phyloP scores from a whole-genome alignment of 2,888 invertebrate genomes.

The Nysson spinosus region DNA sequence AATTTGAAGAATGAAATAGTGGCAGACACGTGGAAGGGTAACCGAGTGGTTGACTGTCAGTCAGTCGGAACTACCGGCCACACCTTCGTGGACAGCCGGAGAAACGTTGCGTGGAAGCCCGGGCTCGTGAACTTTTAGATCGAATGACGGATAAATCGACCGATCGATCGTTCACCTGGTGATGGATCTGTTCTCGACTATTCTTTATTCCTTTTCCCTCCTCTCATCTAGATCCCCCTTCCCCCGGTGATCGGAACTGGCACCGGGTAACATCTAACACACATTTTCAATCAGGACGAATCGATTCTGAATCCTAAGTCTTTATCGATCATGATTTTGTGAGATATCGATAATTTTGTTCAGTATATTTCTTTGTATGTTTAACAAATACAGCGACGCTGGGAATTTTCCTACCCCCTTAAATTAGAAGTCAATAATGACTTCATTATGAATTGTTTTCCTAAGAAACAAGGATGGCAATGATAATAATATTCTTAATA shows the following conservation, averaged over 20 bases:
- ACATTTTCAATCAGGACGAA: slow-evolving; percentile 51
- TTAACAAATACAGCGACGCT: too few species aligned
- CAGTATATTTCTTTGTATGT: too few species aligned
- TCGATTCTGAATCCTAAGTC: slow-evolving; percentile 30
- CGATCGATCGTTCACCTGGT: slow-evolving; percentile 64
- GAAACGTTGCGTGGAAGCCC: slow-evolving; percentile 38
- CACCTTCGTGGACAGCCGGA: slow-evolving; percentile 53
- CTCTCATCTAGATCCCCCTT: neutral
- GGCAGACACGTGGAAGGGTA: slow-evolving; percentile 26
- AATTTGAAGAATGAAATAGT: neutral
- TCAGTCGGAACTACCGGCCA: slow-evolving; percentile 51
- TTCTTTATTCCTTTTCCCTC: slow-evolving; percentile 47
- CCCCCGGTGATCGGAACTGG: neutral
- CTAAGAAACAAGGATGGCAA: too few species aligned
- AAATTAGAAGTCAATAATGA: too few species aligned
- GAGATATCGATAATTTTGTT: slow-evolving; percentile 46
- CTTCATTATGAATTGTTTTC: too few species aligned
- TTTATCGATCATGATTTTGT: slow-evolving; percentile 52
- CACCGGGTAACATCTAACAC: slow-evolving; percentile 39
- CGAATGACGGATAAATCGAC: slow-evolving; percentile 65
- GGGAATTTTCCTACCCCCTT: too few species aligned
- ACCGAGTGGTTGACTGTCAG: slow-evolving; percentile 42
- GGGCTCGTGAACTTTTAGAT: slow-evolving; percentile 56
- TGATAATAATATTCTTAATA: too few species aligned
- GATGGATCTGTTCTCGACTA: slow-evolving; percentile 65